Evolutionary conservation across 1,140 invertebrate species (phyloP), one percentile per base, ranked within the genome.

Genomic region (Pseudoatta argentina): DNA sequence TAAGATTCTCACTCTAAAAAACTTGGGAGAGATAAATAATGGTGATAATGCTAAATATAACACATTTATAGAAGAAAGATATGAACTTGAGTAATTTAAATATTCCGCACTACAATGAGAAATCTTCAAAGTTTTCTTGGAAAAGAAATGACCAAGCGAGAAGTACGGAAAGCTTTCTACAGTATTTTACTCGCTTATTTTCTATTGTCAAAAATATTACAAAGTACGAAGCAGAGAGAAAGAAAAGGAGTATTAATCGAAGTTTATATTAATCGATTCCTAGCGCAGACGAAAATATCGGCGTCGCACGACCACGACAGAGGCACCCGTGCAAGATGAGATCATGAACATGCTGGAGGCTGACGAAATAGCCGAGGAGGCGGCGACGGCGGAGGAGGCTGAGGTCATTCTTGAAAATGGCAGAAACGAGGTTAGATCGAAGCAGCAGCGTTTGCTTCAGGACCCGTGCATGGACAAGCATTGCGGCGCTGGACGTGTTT

Each of bases 401-500:
- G 88, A 91, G 57, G 78, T 89, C 57, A 88, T 73, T 66, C 57
- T 69, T 34, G 89, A 92, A 57, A 88, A 94, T 78, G 78, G 34
- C 53, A 86, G 87, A 55, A 89, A 78, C 53, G 90, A 92, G 86
- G 72, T 69, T 82, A 78, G 86, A 85, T 85, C 89, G 75, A 87
- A 90, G 57, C 89, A 89, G 57, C 88, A 92, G 27, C 34, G 85
- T 27, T 64, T 89, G 76, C 59, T 92, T 63, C 88, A 82, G 86
- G 98, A 99, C 95, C 98, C 98, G 8, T 99, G 98, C 94, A 94
- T 96, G 85, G 97, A 97, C 77, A 98, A 98, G 92, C 97, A 97
- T 93, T 99, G 98, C 94, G 98, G 98, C 79, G 98, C 98, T 88
- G 98, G 98, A 76, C 97, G 97, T 92, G 96, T 98, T 88, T 99